Evolutionary conservation across 2,888 invertebrate genomes (phyloP), one percentile per base, ranked within the genome.

Genomic region (Philaethria dido): DNA sequence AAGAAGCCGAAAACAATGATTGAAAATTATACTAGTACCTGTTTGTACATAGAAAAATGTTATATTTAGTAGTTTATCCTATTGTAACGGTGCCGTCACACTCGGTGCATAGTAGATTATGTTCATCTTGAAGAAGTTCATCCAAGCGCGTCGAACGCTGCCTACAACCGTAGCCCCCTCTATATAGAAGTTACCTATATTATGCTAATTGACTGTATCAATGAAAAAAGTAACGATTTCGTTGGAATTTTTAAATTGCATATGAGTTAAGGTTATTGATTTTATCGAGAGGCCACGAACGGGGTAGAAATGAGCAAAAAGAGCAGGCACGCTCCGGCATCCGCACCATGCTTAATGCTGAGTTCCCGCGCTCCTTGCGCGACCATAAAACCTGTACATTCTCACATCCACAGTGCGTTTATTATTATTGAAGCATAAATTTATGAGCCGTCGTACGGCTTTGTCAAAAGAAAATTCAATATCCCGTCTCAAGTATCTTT

Each of bases 351-450:
- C 79, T 80, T 78, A 79, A 77, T 78, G 78, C 78, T 70, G 77
- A 79, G 81, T 82, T 82, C 83, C 79, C 84, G 80, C 81, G 78
- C 74, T 74, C 72, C 64, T 62, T 77, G 77, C 69, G 71, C 71
- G 78, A 72, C 80, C 83, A 86, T 90, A 88, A 89, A 90, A 87
- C 84, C 81, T 79, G 80, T 80, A 79, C 86, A 79, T 83, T 87
- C 87, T 83, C 88, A 88, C 87, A 87, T 85, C 80, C 81, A 82
- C 86, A 81, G 83, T 86, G 86, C 84, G 84, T 86, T 88, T 88
- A 88, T 87, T 87, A 88, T 89, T 89, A 91, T 90, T 89, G 85
- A 89, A 87, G 81, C 84, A 86, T 85, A 86, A 81, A 82, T 87
- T 88, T 88, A 88, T 82, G 86, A 87, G 74, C 72, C 75, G 82